Base-by-base conservation (phyloP, 2,888 invertebrate species). In the Idaea biselata region DNA sequence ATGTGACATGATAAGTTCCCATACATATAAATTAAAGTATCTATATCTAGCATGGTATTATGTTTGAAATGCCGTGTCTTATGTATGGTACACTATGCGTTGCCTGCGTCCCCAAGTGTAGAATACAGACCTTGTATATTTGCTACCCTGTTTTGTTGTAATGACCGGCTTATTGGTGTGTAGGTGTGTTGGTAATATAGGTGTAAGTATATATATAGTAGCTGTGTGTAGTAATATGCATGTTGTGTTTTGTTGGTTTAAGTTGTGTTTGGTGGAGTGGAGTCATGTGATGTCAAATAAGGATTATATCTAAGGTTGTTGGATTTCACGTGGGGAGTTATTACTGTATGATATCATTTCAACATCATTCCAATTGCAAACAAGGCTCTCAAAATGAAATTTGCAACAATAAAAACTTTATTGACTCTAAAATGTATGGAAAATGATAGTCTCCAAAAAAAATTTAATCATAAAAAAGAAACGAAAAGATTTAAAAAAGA, bases 61-160 rank as follows among this genome's bases (percentile, higher is more conserved):
- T 75, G 70, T 75, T 66, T 75, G 63, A 72, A 67, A 65, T 72
- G 70, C 75, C 67, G 67, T 75, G 60, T 77, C 72, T 72, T 76
- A 75, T 83, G 83, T 76, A 75, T 83, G 83, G 78, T 69, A 76
- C 83, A 86, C 80, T 84, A 86, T 86, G 84, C 87, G 89, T 88
- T 87, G 89, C 88, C 86, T 88, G 87, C 76, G 80, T 79, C 83
- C 81, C 89, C 89, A 88, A 90, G 90, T 87, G 87, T 92, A 91
- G 91, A 91, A 75, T 44, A 44, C 80, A 80, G 80, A 81, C 80
- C 78, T 70, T 66, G 60, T 56, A 16, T 18, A 18, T 18, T 18
- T 56, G 7, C 4, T 16, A 56, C 67, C 72, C 68, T 62, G 60
- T 70, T 59, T 73, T 79, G 79, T 81, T 80, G 79, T 81, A 79